Conservation (phyloP, 37 sponge, comb jelly and placozoan species). For the Chondrilla cf. caribensis region DNA sequence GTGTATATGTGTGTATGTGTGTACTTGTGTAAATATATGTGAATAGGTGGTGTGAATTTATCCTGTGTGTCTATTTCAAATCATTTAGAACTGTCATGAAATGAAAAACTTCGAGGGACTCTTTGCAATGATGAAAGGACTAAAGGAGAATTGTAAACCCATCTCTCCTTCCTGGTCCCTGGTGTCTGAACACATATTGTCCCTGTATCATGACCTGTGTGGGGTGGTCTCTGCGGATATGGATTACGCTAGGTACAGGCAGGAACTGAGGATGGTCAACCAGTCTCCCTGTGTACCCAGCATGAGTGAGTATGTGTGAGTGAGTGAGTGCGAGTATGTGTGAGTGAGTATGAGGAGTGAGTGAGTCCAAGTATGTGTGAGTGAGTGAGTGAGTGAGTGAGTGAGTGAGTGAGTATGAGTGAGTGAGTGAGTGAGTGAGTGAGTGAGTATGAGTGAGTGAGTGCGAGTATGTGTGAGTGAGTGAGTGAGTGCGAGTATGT, state of each 20-base stretch:
- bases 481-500: too few species aligned
- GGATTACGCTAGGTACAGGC: slow-evolving; percentile 45
- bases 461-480: too few species aligned
- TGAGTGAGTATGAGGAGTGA: too few species aligned
- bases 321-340: too few species aligned
- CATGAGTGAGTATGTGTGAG: slow-evolving; percentile 52
- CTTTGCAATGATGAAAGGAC: slow-evolving; percentile 48
- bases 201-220: slow-evolving; percentile 30
- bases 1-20: too few species aligned
- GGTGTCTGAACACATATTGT: slow-evolving; percentile 38
- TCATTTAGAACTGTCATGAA: slow-evolving; percentile 57
- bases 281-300: slow-evolving; percentile 49
- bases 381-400: slow-evolving; percentile 14
- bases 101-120: slow-evolving; percentile 70
- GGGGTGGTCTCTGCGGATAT: slow-evolving; percentile 41
- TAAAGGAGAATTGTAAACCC: slow-evolving; percentile 11
- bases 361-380: slow-evolving; percentile 15
- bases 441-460: too few species aligned
- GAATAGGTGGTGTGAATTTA: too few species aligned
- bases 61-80: too few species aligned
- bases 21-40: too few species aligned
- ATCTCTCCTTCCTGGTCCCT: slow-evolving; percentile 2
- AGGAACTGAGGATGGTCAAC: slow-evolving; percentile 35
- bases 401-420: too few species aligned
- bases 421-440: too few species aligned